Conservation (phyloP, 2,797 vertebrate genomes). For the Megalops cyprinoides region DNA sequence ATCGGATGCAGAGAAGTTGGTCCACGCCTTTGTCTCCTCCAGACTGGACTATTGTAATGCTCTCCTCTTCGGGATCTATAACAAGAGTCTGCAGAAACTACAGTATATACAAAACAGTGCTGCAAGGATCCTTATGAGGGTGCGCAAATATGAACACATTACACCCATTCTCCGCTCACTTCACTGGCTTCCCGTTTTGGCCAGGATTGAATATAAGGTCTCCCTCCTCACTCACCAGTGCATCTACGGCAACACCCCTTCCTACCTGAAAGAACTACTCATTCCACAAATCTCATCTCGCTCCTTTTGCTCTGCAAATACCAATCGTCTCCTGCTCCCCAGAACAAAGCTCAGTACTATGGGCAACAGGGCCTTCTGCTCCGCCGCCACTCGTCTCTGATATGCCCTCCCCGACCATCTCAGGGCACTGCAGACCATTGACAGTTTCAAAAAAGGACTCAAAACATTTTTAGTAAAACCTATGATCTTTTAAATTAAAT, state of each 20-base stretch:
- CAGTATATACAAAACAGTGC: too few species aligned
- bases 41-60: not conserved
- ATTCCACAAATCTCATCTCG: not conserved
- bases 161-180: not conserved
- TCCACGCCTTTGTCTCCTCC: not conserved
- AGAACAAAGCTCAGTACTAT: not conserved
- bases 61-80: not conserved
- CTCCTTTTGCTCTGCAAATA: not conserved
- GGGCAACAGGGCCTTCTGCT: not conserved
- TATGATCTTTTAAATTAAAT: not conserved
- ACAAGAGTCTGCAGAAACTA: too few species aligned
- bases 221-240: too few species aligned
- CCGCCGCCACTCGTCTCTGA: conserved; percentile 6
- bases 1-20: not conserved
- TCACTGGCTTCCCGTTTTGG: not conserved
- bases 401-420: not conserved
- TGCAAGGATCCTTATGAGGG: too few species aligned
- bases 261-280: not conserved
- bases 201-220: too few species aligned
- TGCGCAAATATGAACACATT: not conserved
- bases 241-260: too few species aligned
- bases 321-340: not conserved
- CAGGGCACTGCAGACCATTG: too few species aligned
- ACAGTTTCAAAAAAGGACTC: too few species aligned
- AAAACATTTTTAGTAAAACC: not conserved